Percentiles rank a stretch among this genome's conserved stretches.
These are phyloP conservation scores for Butastur rufipennis DNA, from an alignment of 2,113 vertebrate genomes.

Conservation along the genomic window DNA sequence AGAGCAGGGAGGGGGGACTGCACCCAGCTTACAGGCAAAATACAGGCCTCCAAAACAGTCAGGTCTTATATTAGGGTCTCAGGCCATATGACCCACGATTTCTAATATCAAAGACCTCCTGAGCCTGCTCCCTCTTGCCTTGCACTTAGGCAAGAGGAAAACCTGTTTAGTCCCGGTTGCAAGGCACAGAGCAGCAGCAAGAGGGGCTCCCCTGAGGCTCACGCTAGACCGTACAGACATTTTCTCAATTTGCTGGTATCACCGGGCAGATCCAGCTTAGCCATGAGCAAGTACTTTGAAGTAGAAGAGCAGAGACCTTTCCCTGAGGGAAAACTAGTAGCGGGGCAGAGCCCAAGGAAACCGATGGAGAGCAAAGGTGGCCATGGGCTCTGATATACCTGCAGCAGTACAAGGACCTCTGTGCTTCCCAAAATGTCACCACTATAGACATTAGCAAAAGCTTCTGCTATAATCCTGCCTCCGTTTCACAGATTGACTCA, in stretches of 20 bases:
- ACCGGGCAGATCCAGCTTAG: background rate
- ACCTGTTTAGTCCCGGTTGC: background rate
- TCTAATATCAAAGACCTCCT: background rate
- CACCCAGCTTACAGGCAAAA: background rate
- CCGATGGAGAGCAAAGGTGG: rapidly evolving
- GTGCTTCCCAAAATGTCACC: background rate
- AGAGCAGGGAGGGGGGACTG: background rate
- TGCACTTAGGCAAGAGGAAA: background rate
- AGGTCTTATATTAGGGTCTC: rapidly evolving
- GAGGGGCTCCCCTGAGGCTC: background rate
- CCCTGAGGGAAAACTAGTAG: background rate
- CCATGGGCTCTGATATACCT: background rate
- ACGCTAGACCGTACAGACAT: rapidly evolving
- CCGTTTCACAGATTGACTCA: background rate
- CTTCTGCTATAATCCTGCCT: background rate
- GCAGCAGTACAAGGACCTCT: background rate
- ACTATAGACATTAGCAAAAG: background rate
- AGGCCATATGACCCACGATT: background rate
- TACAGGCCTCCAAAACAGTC: background rate
- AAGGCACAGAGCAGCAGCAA: background rate
- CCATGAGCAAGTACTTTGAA: background rate
- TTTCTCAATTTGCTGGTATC: background rate
- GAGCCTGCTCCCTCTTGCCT: background rate
- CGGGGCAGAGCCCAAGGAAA: background rate
- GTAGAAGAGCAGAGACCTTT: background rate